A percentile compares a stretch with the other conserved stretches of the same genome.
These are phyloP conservation scores for Ypsolopha scabrella DNA, from an alignment of 2,888 invertebrate species.

Conservation along the genomic window DNA sequence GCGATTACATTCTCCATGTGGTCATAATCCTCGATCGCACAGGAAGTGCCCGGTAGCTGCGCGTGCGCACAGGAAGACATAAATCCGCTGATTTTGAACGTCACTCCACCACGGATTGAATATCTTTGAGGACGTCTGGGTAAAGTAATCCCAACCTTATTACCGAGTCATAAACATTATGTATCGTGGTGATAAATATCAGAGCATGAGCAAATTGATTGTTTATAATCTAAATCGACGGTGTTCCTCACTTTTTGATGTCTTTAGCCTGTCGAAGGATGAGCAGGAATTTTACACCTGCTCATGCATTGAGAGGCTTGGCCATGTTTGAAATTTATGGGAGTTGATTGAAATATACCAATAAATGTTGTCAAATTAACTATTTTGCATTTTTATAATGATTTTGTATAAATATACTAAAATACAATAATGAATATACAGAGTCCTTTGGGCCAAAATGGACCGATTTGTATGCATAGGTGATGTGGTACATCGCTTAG, in stretches of 20 bases:
- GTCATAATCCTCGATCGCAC: not conserved
- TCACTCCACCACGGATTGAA: not conserved
- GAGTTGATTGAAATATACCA: no score
- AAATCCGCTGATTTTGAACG: not conserved
- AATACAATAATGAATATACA: no score
- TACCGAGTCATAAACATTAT: not conserved
- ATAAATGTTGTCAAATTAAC: no score
- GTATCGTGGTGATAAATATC: not conserved
- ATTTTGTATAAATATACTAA: no score
- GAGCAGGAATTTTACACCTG: conserved; percentile 1
- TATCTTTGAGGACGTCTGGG: not conserved
- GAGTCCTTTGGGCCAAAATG: no score
- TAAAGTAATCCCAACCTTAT: not conserved
- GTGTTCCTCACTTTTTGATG: not conserved
- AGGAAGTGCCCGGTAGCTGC: not conserved
- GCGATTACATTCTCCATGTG: no score
- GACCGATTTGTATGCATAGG: no score
- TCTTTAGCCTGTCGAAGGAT: not conserved
- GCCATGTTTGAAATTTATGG: no score
- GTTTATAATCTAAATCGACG: not conserved
- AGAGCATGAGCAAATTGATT: not conserved
- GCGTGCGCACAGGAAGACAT: not conserved
- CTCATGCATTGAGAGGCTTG: not conserved
- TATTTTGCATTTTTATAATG: no score
- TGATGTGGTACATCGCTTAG: no score